Conservation (phyloP, 2,888 invertebrate species). For the Rhabditoides inermis region DNA sequence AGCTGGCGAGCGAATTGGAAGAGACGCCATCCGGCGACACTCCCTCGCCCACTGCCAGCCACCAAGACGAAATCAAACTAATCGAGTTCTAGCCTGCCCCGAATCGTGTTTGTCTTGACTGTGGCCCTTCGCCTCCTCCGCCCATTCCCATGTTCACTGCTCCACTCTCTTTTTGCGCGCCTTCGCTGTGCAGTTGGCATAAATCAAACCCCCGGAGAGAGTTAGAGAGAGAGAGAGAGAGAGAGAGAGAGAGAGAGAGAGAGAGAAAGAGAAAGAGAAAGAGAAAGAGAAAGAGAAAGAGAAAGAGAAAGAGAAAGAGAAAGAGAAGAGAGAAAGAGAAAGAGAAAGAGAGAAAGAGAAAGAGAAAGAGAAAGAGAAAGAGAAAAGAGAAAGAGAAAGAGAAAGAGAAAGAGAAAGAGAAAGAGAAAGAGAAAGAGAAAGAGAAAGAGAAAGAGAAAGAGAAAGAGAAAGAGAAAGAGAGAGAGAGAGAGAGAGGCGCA, state of each 20-base stretch:
- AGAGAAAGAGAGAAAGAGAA: neutral
- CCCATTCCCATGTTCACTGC: no score
- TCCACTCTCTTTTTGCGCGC: no score
- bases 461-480: neutral
- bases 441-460: slow-evolving; percentile 1
- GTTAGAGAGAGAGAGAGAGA: neutral
- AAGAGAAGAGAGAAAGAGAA: neutral
- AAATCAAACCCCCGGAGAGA: no score
- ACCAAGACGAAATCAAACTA: no score
- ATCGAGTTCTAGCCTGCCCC: no score
- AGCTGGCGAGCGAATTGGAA: no score
- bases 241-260: neutral
- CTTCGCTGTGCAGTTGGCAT: no score
- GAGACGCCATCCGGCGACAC: no score
- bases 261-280: neutral
- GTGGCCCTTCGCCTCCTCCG: no score
- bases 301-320: neutral
- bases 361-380: neutral
- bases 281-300: neutral
- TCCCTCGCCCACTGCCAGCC: no score
- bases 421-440: slow-evolving; percentile 1
- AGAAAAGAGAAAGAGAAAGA: neutral
- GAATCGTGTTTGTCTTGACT: no score
- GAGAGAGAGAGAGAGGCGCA: neutral
- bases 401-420: neutral